These are phyloP conservation scores for Idaea aversata DNA, from an alignment of 2,888 invertebrate species.

Conservation along the genomic window DNA sequence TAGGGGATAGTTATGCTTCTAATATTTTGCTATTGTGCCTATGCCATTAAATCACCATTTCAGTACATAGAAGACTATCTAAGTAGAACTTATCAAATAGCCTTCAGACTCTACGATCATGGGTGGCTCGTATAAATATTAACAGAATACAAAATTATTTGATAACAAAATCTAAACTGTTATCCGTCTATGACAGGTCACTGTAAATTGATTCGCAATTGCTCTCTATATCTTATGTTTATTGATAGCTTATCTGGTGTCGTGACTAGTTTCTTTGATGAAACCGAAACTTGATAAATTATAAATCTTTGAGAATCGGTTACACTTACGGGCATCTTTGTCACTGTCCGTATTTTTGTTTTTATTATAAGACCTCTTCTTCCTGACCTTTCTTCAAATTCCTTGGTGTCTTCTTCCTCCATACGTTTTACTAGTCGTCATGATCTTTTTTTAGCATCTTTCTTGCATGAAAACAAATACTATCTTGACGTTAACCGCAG, in stretches of 20 bases:
- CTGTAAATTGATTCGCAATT: conserved; percentile 62
- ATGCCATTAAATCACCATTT: neutral
- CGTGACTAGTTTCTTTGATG: conserved; percentile 34
- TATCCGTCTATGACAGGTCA: conserved; percentile 42
- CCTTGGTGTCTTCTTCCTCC: no score
- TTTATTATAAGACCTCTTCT: neutral
- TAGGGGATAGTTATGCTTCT: neutral
- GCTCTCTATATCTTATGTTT: conserved; percentile 35
- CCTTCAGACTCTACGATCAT: neutral
- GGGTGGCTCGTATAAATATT: neutral
- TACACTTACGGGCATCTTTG: neutral
- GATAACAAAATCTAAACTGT: conserved; percentile 16
- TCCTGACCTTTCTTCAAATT: no score
- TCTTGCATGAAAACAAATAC: neutral
- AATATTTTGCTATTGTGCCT: neutral
- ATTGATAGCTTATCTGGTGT: conserved; percentile 40
- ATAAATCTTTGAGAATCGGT: neutral
- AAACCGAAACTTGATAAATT: conserved; percentile 29
- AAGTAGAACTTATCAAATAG: neutral
- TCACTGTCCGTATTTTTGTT: neutral
- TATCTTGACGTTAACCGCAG: neutral
- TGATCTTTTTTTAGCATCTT: no score
- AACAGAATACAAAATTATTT: neutral
- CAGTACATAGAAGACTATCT: neutral
- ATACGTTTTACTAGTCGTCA: no score